Percentiles rank a stretch among this genome's conserved stretches.
Evolutionary conservation across 2,797 vertebrate genomes (phyloP).

Genomic region (Zalophus californianus): DNA sequence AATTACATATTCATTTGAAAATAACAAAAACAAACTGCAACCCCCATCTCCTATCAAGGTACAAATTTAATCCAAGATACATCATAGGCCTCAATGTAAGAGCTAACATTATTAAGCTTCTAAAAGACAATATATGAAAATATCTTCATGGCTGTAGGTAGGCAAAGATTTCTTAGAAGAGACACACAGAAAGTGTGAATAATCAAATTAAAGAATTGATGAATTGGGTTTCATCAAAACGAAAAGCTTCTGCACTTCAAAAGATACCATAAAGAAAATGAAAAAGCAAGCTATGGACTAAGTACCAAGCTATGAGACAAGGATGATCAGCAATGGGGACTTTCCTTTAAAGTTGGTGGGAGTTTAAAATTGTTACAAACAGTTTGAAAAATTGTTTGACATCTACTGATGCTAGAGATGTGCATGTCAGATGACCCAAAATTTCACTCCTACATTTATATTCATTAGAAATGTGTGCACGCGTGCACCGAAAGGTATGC

Average conservation of each 20-base stretch:
- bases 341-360: not conserved
- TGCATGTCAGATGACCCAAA: not conserved
- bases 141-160: not conserved
- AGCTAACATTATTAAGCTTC: not conserved
- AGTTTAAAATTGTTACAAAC: not conserved
- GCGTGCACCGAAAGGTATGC: not conserved
- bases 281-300: not conserved
- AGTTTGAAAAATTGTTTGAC: not conserved
- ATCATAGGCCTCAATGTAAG: not conserved
- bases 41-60: not conserved
- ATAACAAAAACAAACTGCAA: not conserved
- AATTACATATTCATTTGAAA: conserved; percentile 12
- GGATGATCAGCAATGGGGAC: not conserved
- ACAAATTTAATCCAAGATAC: conserved; percentile 47
- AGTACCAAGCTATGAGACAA: not conserved
- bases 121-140: not conserved
- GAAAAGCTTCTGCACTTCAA: not conserved
- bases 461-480: not conserved
- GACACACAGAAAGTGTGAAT: not conserved
- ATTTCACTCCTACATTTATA: not conserved
- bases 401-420: not conserved
- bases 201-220: conserved; percentile 16
- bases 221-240: conserved; percentile 7
- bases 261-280: not conserved
- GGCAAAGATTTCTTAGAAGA: not conserved